Percentiles rank a stretch among this genome's conserved stretches.
phyloP scores from a whole-genome alignment of 2,797 vertebrate species.

The Pantherophis vulpinus region DNA sequence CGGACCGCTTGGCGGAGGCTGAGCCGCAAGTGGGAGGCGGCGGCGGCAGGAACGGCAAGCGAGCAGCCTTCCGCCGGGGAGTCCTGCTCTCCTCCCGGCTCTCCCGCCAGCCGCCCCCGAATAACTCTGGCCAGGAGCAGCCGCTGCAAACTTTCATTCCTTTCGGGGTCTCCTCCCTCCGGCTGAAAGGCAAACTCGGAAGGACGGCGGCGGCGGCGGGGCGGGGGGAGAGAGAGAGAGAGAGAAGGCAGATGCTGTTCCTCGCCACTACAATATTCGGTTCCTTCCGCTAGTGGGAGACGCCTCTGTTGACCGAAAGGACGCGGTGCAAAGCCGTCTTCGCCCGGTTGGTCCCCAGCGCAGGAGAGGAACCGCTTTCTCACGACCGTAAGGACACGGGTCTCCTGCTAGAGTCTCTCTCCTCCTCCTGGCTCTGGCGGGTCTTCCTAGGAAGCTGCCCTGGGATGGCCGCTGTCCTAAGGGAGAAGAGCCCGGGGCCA shows the following conservation, averaged over 20 bases:
- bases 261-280: background rate
- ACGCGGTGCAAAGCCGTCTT: background rate
- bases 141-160: background rate
- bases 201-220: too few species aligned
- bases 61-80: background rate
- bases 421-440: background rate
- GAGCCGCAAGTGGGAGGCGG: slow-evolving; percentile 72
- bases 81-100: background rate
- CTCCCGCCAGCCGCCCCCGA: background rate
- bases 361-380: background rate
- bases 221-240: accelerated
- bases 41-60: background rate
- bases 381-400: background rate
- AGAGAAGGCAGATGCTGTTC: background rate
- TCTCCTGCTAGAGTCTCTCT: background rate
- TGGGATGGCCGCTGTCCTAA: background rate
- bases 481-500: background rate
- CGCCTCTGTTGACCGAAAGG: background rate
- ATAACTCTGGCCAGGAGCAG: background rate
- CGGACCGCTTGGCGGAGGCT: slow-evolving; percentile 78
- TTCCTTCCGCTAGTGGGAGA: background rate
- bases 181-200: background rate
- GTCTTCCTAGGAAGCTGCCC: background rate
- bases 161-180: background rate
- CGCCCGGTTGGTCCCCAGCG: background rate